phyloP scores from a whole-genome alignment of 2,797 vertebrate species.

The Chelon labrosus region DNA sequence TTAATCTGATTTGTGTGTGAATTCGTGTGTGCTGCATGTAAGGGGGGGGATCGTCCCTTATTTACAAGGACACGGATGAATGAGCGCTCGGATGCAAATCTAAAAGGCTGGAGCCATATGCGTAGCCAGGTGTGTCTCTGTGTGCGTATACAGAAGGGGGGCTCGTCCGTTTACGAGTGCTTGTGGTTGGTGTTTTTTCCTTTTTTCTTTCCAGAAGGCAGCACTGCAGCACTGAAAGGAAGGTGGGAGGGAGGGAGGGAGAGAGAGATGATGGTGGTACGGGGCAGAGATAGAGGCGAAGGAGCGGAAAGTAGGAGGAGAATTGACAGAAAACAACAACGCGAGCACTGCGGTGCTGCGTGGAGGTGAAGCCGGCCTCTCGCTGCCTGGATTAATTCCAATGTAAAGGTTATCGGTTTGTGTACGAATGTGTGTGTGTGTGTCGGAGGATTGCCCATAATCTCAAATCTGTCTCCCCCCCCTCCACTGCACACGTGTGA shows the following conservation, averaged over 20 bases:
- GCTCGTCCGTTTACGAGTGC: conserved; percentile 57
- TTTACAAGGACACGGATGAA: conserved; percentile 69
- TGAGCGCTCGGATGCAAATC: conserved; percentile 67
- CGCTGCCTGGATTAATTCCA: conserved; percentile 25
- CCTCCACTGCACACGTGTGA: conserved; percentile 3
- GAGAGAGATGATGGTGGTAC: conserved; percentile 24
- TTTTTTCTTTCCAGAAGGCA: conserved; percentile 54
- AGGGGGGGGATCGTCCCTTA: conserved; percentile 42
- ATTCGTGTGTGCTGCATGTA: conserved; percentile 37
- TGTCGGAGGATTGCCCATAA: neutral
- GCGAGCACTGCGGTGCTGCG: conserved; percentile 74
- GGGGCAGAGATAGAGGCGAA: conserved; percentile 30
- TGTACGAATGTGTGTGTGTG: conserved; percentile 11
- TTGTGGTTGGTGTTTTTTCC: conserved; percentile 63
- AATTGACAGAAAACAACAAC: conserved; percentile 64
- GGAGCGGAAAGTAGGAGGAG: conserved; percentile 45
- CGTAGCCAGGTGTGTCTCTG: conserved; percentile 55
- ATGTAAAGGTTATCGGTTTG: conserved; percentile 30
- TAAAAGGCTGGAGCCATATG: conserved; percentile 54
- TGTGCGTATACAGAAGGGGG: conserved; percentile 49
- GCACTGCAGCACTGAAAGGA: conserved; percentile 72
- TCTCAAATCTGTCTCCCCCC: conserved; percentile 8
- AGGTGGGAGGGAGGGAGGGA: conserved; percentile 22
- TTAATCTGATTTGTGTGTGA: conserved; percentile 24
- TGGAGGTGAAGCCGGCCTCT: conserved; percentile 29